A percentile compares a stretch with the other conserved stretches of the same genome.
phyloP scores from a whole-genome alignment of 2,113 vertebrate genomes.

The Nicator chloris region DNA sequence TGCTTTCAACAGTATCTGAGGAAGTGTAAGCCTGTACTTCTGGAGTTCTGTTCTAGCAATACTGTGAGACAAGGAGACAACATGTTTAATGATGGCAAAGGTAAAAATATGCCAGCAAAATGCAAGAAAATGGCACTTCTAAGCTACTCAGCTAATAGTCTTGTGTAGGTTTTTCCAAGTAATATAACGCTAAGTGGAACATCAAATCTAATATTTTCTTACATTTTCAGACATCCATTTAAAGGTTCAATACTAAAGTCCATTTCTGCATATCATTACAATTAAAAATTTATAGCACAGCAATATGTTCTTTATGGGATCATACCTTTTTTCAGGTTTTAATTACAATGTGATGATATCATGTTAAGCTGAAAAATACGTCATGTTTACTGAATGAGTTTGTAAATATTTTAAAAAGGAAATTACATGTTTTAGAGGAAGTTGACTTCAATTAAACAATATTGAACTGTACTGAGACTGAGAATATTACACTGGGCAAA shows the following conservation, averaged over 20 bases:
- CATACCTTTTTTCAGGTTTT: neutral
- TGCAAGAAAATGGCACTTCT: neutral
- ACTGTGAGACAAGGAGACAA: neutral
- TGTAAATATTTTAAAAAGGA: neutral
- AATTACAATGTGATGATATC: neutral
- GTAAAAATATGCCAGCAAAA: neutral
- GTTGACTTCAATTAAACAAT: neutral
- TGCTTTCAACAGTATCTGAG: neutral
- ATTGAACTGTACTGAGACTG: neutral
- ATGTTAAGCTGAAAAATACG: neutral
- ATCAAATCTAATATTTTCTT: neutral
- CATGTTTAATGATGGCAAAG: neutral
- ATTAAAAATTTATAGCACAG: slow-evolving; percentile 13
- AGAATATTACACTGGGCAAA: neutral
- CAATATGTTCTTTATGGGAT: neutral
- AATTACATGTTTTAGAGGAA: neutral
- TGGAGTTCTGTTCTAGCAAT: neutral
- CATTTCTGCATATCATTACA: neutral
- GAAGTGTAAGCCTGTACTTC: neutral
- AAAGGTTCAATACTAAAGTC: neutral
- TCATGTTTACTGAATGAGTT: neutral
- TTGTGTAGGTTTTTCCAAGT: neutral
- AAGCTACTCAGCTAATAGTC: neutral
- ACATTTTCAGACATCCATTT: neutral
- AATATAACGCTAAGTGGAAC: neutral